phyloP scores from a whole-genome alignment of 2,797 vertebrate species.

The Mus spretus region DNA sequence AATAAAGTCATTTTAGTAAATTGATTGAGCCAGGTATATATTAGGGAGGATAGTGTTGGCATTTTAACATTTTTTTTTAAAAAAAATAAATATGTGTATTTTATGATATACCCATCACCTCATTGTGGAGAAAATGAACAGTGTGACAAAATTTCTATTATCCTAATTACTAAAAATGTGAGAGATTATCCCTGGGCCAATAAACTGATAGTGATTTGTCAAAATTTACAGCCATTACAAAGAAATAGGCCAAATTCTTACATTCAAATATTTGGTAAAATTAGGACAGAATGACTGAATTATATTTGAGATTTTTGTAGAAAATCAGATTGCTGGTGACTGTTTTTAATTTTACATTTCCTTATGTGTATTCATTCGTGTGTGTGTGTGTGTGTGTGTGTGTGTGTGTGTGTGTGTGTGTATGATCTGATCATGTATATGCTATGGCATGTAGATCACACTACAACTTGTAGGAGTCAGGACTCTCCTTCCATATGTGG shows the following conservation, averaged over 20 bases:
- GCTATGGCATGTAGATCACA: neutral
- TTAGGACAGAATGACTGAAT: neutral
- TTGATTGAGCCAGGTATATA: neutral
- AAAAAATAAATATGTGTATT: neutral
- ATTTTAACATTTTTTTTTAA: constrained; percentile 29
- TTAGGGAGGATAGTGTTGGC: neutral
- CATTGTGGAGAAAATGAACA: constrained; percentile 13
- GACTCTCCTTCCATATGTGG: no score
- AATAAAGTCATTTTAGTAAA: constrained; percentile 44
- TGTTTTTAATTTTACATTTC: neutral
- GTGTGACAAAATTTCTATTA: constrained; percentile 38
- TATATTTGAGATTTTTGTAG: neutral
- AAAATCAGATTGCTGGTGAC: neutral
- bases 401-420: neutral
- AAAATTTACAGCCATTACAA: neutral
- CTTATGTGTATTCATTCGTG: neutral
- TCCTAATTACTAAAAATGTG: neutral
- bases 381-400: neutral
- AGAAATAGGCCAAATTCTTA: constrained; percentile 24
- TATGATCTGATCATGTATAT: no score
- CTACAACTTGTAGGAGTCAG: neutral
- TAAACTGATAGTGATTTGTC: neutral
- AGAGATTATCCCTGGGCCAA: neutral
- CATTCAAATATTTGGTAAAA: neutral
- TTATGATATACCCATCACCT: constrained; percentile 8